Base-by-base conservation (phyloP, 92 coral and sea anemone species). In the Parazoanthus swiftii region DNA sequence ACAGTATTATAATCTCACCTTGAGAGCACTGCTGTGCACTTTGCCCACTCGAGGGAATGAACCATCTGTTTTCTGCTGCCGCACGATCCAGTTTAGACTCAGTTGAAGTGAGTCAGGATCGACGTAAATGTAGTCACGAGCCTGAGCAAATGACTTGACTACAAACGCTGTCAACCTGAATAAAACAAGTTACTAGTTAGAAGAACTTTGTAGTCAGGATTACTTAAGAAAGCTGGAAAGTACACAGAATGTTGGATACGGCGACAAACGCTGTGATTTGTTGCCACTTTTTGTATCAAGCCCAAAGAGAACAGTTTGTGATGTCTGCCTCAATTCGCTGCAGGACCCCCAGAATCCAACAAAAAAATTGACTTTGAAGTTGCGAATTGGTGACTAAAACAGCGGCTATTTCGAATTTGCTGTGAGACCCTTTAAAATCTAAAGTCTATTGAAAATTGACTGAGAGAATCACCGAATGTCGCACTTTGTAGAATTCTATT, bases 121-220 rank as follows among this genome's bases (percentile, higher is more conserved):
- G 38, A 97, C 87, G 90, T 92, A 97, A 56, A 95, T 97, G 90
- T 90, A 93, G 74, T 85, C 89, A 37, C 93, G 94, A 4, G 99
- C 99, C 85, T 93, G 98, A 7, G 98, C 92, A 88, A 93, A 97
- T 8, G 97, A 97, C 90, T 95, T 95, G 23, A 89, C 96, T 8
- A 97, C 99, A 85, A 97, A 97, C n/a, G 99, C 97, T 36, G 99
- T 97, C 85, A 97, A 89, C 99, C 99, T 97, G 72, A 48, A 71
- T 21, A 35, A 88, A 58, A 25, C 70, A 88, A 44, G 59, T 5
- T 66, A 73, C 71, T 15, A 33, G n/a, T 72, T 73, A 26, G 33
- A 29, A 29, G 33, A 29, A 29, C 33, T 29, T 29, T 29, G 33
- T 0, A 29, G 33, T 33, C 7, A 63, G 25, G 21, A 23, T 44